Evolutionary conservation across 2,797 vertebrate genomes (phyloP).

Genomic region (Cynopterus sphinx): DNA sequence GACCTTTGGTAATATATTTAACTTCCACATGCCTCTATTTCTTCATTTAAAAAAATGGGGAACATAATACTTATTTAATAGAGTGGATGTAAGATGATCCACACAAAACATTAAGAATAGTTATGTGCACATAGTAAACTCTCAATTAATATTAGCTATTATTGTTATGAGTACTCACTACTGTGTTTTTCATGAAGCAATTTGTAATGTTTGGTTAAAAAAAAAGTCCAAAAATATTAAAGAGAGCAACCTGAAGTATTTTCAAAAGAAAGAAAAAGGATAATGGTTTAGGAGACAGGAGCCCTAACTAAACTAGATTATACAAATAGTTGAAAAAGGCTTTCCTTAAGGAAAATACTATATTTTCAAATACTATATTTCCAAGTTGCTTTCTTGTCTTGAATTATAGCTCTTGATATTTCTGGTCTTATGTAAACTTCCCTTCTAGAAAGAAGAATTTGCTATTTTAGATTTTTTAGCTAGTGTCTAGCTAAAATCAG

Average conservation of each 20-base stretch:
- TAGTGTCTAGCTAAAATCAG: constrained; percentile 57
- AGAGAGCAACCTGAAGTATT: background rate
- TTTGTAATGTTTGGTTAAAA: background rate
- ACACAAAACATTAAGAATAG: background rate
- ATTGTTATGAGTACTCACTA: background rate
- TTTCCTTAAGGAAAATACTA: constrained; percentile 9
- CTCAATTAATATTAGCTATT: background rate
- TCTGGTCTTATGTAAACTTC: constrained; percentile 67
- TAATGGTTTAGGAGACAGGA: background rate
- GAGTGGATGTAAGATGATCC: background rate
- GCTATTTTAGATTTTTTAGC: constrained; percentile 63
- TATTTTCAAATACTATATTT: constrained; percentile 43
- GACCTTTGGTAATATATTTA: background rate
- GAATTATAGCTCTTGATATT: constrained; percentile 68
- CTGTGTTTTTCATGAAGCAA: constrained; percentile 5
- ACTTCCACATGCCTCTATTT: background rate
- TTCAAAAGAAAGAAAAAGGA: constrained; percentile 24
- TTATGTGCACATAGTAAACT: background rate
- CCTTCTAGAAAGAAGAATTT: constrained; percentile 58
- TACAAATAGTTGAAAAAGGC: background rate
- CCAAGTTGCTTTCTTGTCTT: constrained; percentile 35
- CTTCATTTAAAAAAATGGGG: background rate
- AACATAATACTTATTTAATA: background rate
- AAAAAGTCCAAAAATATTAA: constrained; percentile 14
- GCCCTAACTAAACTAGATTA: background rate